Conservation (phyloP, 2,888 invertebrate species). For the Cerastis leucographa region DNA sequence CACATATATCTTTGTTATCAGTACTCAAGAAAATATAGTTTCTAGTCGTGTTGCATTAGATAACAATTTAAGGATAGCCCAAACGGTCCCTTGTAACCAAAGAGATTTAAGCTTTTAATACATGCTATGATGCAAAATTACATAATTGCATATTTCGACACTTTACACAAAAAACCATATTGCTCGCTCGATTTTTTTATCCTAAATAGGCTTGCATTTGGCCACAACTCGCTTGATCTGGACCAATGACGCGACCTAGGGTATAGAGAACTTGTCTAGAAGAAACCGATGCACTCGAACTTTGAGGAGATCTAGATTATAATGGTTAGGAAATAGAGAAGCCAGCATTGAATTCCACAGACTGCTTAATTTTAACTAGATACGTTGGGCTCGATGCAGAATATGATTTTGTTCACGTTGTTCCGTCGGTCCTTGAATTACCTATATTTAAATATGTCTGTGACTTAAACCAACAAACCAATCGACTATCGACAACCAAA, state of each 20-base stretch:
- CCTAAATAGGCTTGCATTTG: no score
- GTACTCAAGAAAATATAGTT: background rate
- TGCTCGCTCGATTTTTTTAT: background rate
- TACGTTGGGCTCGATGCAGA: no score
- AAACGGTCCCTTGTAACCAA: background rate
- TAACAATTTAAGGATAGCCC: background rate
- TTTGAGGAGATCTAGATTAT: background rate
- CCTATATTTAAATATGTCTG: background rate
- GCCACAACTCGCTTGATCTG: no score
- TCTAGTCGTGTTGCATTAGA: background rate
- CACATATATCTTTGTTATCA: background rate
- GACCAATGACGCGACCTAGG: no score
- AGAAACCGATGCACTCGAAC: no score
- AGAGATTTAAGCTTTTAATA: background rate
- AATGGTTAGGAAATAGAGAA: background rate
- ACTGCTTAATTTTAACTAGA: background rate
- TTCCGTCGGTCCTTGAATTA: background rate
- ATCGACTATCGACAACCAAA: conserved; percentile 16
- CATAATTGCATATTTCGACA: background rate
- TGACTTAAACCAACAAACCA: background rate
- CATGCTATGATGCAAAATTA: background rate
- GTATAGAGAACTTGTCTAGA: no score
- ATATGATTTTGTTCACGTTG: background rate
- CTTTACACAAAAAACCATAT: background rate
- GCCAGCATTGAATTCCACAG: background rate